Conservation (phyloP, 1,140 invertebrate genomes). For the Brachionus rotundiformis region DNA sequence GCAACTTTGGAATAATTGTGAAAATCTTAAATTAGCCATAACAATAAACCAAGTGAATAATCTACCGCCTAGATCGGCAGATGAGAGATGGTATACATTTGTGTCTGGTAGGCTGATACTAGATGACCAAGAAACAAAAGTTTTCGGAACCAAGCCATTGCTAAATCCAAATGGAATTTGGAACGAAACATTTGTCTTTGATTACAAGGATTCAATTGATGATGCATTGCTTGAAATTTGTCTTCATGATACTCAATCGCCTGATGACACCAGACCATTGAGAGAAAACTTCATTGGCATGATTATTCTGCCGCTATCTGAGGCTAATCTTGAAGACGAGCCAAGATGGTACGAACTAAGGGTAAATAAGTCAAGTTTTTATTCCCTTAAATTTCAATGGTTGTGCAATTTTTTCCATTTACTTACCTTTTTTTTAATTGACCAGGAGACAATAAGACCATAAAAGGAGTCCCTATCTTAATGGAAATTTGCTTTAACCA, state of each 20-base stretch:
- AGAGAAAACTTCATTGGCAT: slow-evolving; percentile 71
- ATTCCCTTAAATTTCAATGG: background rate
- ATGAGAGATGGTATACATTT: slow-evolving; percentile 40
- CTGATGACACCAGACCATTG: background rate
- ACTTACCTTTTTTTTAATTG: too few relatives aligned
- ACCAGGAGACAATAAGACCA: too few relatives aligned
- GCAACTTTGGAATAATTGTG: slow-evolving; percentile 47
- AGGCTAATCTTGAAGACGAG: slow-evolving; percentile 79
- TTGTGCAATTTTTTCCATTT: background rate
- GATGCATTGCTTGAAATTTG: slow-evolving; percentile 64
- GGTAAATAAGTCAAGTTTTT: background rate
- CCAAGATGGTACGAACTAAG: slow-evolving; percentile 79
- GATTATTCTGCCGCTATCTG: slow-evolving; percentile 69
- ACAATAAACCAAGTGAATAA: slow-evolving; percentile 49
- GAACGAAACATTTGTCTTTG: slow-evolving; percentile 83
- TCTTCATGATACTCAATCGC: slow-evolving; percentile 5
- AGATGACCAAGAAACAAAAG: slow-evolving; percentile 30
- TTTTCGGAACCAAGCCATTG: slow-evolving; percentile 28
- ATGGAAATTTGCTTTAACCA: too few relatives aligned
- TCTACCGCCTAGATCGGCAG: background rate
- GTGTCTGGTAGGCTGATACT: slow-evolving; percentile 16
- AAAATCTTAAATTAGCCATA: slow-evolving; percentile 31
- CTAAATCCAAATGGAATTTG: slow-evolving; percentile 77
- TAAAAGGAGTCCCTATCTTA: too few relatives aligned
- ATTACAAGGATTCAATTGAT: slow-evolving; percentile 72